phyloP scores from a whole-genome alignment of 2,113 vertebrate species.

The Corythornis madagascariensis region DNA sequence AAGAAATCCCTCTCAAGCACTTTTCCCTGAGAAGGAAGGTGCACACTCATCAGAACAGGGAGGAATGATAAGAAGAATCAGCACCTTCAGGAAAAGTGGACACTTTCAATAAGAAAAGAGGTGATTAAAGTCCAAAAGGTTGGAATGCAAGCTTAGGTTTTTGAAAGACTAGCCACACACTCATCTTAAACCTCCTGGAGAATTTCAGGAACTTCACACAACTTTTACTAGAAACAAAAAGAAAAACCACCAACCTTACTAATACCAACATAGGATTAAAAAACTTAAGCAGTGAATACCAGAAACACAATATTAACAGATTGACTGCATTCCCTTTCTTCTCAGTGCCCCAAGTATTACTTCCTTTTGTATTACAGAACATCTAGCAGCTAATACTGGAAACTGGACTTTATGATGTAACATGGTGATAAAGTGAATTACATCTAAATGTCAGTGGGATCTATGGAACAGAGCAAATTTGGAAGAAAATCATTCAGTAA shows the following conservation, averaged over 20 bases:
- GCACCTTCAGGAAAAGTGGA: slow-evolving; percentile 18
- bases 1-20: slow-evolving; percentile 1
- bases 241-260: background rate
- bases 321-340: background rate
- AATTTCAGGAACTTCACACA: background rate
- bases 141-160: background rate
- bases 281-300: background rate
- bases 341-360: background rate
- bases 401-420: background rate
- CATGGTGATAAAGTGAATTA: slow-evolving; percentile 22
- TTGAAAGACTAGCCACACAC: background rate
- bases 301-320: background rate
- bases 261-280: background rate
- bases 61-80: slow-evolving; percentile 3
- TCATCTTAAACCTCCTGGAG: background rate
- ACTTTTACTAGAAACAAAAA: background rate
- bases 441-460: slow-evolving; percentile 48
- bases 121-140: background rate
- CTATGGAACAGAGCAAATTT: background rate
- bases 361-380: background rate
- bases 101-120: background rate
- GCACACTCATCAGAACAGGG: background rate
- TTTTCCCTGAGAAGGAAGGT: background rate
- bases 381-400: background rate
- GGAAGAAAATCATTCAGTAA: slow-evolving; percentile 22